Base-by-base conservation (phyloP, 1,140 invertebrate genomes). In the Stenopsyche tienmushanensis region DNA sequence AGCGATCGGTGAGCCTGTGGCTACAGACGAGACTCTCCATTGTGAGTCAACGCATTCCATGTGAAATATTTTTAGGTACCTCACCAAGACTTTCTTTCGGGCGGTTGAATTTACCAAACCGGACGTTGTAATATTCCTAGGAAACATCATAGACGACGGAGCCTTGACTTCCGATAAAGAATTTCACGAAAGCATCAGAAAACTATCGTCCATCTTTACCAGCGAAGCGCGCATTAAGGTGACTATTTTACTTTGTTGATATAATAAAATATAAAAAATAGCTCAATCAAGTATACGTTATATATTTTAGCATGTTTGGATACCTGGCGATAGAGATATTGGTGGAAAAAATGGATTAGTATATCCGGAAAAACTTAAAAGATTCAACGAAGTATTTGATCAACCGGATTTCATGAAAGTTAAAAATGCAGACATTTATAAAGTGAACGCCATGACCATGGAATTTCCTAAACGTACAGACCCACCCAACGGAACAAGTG, bases 321-420 rank as follows among this genome's bases (percentile, higher is more conserved):
- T 97, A 64, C 92, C 94, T 34, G 95, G 95, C 17, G 95, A 98
- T 75, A 97, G 97, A 81, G 94, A 98, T 75, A 93, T 97, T 71
- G 95, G 94, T 20, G 94, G 94, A 21, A 94, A 98, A 78, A 87
- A 85, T 72, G 90, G 94, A 76, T 79, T 82, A 63, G 85, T 95
- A 39, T 89, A 86, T 41, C 72, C 79, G 25, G 80, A 85, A 44
- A 93, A 94, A 79, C 76, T 92, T 18, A 79, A 84, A 24, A 84
- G 91, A 75, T 98, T 95, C 78, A 85, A 90, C 69, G 83, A 84
- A 71, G 84, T 88, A 62, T 96, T 92, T 76, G 82, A 83, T 45
- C 86, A 89, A 69, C 82, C 88, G 9, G 83, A 86, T 72, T 74
- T 86, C 1, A 81, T 90, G 50, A 77, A 79, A 62, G 82, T 84